Evolutionary conservation across 2,888 invertebrate genomes (phyloP), one percentile per base, ranked within the genome.

Genomic region (Hylaea fasciaria): DNA sequence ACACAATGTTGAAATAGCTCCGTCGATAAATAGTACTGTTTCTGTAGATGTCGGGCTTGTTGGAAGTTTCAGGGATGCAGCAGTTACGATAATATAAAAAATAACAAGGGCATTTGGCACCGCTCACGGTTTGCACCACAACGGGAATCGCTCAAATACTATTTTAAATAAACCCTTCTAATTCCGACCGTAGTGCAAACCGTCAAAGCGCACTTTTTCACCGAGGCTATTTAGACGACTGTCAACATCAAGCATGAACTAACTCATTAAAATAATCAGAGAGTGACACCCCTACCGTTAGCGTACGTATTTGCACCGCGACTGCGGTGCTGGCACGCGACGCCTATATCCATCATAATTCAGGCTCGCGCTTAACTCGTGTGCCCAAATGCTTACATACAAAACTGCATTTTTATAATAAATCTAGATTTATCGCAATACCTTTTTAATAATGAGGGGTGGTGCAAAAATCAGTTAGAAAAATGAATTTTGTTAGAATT

Each of bases 261-360:
- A 1, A n/a, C 37, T n/a, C 37, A n/a, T 37, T 37, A 37, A 37
- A 37, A 32, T 32, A 32, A 32, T 9, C 9, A 32, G 32, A 1
- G 51, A n/a, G 51, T 56, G 50, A 5, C 65, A 67, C 4, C 67
- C 67, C 63, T 69, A 41, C 22, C 32, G 32, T 10, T n/a, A 40
- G 13, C 14, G 35, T 39, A 55, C 39, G 48, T 39, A 43, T 56
- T 56, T 29, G 44, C 16, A 32, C 56, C 57, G 39, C 43, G 28
- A 46, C 48, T 14, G 49, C 13, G 14, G 53, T 32, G 32, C 29
- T 9, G 28, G 55, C 80, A 80, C 77, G 79, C 80, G 64, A 80
- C 64, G 60, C 54, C 53, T 55, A 61, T 72, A 77, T 80, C 69
- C 69, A 73, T 80, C 79, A 79, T 72, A 73, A 72, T 74, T 68